These are phyloP conservation scores for Podarcis muralis DNA, from an alignment of 2,113 vertebrate species.

Conservation along the genomic window DNA sequence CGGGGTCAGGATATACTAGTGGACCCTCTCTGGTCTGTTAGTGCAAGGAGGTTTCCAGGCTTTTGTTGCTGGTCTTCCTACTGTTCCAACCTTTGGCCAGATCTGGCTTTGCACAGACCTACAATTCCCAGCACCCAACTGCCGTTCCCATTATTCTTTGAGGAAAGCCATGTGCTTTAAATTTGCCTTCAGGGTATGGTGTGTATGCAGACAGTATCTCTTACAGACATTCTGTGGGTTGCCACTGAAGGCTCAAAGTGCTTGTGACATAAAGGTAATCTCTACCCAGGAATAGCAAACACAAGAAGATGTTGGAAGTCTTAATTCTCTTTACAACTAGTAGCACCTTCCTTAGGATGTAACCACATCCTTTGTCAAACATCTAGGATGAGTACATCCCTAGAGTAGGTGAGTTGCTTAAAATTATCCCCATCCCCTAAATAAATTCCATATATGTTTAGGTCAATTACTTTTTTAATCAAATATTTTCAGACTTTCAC, in stretches of 20 bases:
- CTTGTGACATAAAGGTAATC: neutral
- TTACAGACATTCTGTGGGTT: neutral
- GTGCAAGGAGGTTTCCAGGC: neutral
- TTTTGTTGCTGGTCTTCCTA: neutral
- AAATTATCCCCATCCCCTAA: neutral
- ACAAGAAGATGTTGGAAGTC: neutral
- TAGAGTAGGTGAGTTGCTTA: neutral
- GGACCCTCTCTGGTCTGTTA: neutral
- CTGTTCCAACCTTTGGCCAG: neutral
- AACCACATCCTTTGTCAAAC: neutral
- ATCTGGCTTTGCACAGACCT: neutral
- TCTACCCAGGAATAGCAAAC: neutral
- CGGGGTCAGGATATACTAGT: neutral
- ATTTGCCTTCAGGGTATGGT: no score
- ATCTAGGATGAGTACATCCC: neutral
- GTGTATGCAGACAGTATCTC: neutral
- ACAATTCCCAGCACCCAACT: no score
- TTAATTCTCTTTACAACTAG: neutral
- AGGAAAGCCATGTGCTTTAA: no score
- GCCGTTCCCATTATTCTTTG: no score
- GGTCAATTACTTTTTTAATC: neutral
- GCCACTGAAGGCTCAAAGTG: neutral
- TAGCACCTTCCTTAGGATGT: neutral
- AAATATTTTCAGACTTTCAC: neutral
- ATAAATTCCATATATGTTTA: neutral